Conservation (phyloP, 2,888 invertebrate genomes). For the Chirona hameri region DNA sequence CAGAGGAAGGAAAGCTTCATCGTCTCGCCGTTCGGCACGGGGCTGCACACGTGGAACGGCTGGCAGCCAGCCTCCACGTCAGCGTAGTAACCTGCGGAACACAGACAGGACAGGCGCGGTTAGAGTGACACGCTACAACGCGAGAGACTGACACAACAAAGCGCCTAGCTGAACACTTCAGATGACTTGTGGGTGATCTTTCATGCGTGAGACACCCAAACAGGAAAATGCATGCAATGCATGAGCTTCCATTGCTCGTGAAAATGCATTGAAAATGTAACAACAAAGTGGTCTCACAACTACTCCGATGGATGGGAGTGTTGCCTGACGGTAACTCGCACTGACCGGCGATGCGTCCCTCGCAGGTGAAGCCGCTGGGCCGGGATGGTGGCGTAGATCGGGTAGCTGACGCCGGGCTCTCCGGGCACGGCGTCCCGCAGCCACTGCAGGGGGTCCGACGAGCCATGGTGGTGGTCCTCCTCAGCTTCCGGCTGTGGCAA, state of each 20-base stretch:
- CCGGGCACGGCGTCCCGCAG: constrained; percentile 59
- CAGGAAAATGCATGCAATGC: neutral
- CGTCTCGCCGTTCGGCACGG: constrained; percentile 47
- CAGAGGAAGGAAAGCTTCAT: constrained; percentile 61
- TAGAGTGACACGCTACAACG: too few relatives aligned
- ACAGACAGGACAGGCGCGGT: too few relatives aligned
- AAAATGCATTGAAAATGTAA: neutral
- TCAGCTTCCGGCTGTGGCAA: constrained; percentile 3
- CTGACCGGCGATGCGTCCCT: constrained; percentile 58
- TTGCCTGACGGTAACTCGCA: too few relatives aligned
- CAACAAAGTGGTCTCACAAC: neutral
- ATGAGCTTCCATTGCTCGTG: neutral
- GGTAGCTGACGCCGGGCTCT: constrained; percentile 63
- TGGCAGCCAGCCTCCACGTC: constrained; percentile 62
- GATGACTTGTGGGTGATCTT: constrained; percentile 39
- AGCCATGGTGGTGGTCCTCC: constrained; percentile 40
- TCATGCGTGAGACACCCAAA: too few relatives aligned
- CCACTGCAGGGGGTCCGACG: constrained; percentile 49
- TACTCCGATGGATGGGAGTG: neutral
- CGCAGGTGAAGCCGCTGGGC: constrained; percentile 60
- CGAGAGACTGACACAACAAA: neutral
- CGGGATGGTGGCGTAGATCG: constrained; percentile 58
- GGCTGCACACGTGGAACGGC: constrained; percentile 62
- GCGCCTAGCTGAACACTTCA: too few relatives aligned
- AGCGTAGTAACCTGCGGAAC: constrained; percentile 50